Base-by-base conservation (phyloP, 2,113 vertebrate genomes). In the Tachuris rubrigastra region DNA sequence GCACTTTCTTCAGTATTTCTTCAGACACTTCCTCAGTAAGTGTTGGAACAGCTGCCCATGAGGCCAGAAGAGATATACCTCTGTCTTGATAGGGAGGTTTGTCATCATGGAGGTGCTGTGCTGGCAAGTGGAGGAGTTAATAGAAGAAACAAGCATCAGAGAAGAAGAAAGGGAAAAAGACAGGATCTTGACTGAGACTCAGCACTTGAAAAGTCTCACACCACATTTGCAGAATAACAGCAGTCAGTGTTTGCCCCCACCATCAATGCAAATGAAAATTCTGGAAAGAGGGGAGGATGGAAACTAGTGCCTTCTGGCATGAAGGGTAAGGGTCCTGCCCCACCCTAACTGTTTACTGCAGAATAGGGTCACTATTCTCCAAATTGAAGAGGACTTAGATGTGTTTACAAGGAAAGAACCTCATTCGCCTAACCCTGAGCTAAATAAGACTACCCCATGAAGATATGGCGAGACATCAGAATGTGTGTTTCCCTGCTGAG, bases 161-260 rank as follows among this genome's bases (percentile, higher is more conserved):
- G 31, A 58, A 85, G 25, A 56, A 9, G 30, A 87, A 84, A 75
- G 14, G 1, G 9, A 10, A 68, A 60, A 25, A 47, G 6, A 41
- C 4, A 25, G 11, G 31, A 41, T 37, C 1, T 3, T 52, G 14
- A 35, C 47, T 55, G 39, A 77, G 31, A 46, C 14, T 59, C 33
- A 69, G 27, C n/a, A 76, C 63, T 62, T 72, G 83, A 87, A 56
- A 37, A 93, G 5, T 5, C 28, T 66, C 25, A 67, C 3, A n/a
- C 5, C 3, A 4, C 12, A 41, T 59, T 46, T 56, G 41, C 20
- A 76, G 33, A 71, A 39, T 3, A 67, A 5, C 55, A 80, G 16
- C 14, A 66, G 33, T 9, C 30, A 44, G 10, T 24, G 3, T 42
- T 49, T 2, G 0, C 14, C 2, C 24, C 9, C 13, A 55, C 11